Evolutionary conservation across 1,140 invertebrate species (phyloP).

Genomic region (Oncopeltus fasciatus): DNA sequence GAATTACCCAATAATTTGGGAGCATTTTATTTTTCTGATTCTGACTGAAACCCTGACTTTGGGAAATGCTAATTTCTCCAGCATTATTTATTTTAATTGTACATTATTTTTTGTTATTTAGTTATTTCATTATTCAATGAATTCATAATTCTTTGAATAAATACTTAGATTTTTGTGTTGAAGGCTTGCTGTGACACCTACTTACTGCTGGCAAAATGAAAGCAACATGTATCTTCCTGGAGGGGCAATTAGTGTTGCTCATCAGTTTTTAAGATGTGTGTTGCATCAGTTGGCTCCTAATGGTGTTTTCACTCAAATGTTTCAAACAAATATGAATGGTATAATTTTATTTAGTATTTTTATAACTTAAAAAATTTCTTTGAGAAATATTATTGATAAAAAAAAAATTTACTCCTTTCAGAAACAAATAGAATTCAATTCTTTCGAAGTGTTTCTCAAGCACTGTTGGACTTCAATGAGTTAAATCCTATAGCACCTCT

Average conservation of each 20-base stretch:
- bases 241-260: constrained; percentile 79
- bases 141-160: not conserved
- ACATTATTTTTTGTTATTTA: too few species aligned
- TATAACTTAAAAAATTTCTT: too few species aligned
- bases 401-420: constrained; percentile 30
- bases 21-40: too few species aligned
- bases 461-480: constrained; percentile 92
- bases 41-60: too few species aligned
- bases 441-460: constrained; percentile 83
- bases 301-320: constrained; percentile 91
- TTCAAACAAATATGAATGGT: constrained; percentile 77
- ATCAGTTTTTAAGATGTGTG: constrained; percentile 91
- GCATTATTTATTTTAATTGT: too few species aligned
- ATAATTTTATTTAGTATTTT: constrained; percentile 23
- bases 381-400: too few species aligned
- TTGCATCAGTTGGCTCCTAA: constrained; percentile 92
- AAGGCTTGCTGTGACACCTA: constrained; percentile 55
- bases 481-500: constrained; percentile 86
- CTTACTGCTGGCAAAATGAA: constrained; percentile 84
- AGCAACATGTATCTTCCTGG: constrained; percentile 74
- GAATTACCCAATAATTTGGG: too few species aligned
- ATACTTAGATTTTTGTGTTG: constrained; percentile 18
- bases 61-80: too few species aligned
- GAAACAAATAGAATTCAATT: constrained; percentile 59
- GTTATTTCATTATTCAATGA: not conserved